Evolutionary conservation across 2,113 vertebrate genomes (phyloP).

Genomic region (Felis chaus): DNA sequence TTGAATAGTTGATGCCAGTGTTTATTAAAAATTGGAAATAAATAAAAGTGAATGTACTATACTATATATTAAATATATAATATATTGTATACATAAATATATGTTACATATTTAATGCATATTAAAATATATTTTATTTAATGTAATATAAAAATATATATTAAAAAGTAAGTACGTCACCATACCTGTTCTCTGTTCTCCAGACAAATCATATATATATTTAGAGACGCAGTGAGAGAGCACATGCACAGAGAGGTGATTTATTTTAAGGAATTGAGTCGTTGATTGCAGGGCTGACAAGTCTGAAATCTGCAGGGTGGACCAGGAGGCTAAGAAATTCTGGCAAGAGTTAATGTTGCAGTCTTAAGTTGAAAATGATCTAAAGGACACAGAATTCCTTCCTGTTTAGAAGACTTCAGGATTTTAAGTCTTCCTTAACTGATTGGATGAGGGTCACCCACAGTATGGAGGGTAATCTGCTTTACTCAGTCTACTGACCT

Average conservation of each 20-base stretch:
- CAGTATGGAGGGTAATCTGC: not conserved
- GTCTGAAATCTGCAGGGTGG: not conserved
- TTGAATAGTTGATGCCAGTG: not conserved
- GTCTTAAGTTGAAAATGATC: not conserved
- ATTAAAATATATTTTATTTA: not conserved
- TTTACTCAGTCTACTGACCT: not conserved
- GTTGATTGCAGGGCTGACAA: not conserved
- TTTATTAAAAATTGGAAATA: not conserved
- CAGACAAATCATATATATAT: not conserved
- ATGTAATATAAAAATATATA: no score
- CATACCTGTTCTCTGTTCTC: not conserved
- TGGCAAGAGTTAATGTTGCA: not conserved
- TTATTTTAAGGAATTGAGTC: not conserved
- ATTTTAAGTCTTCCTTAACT: not conserved
- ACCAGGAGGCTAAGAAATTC: not conserved
- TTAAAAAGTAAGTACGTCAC: not conserved
- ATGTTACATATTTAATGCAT: not conserved
- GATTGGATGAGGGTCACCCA: not conserved
- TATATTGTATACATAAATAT: not conserved
- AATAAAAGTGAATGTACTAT: not conserved
- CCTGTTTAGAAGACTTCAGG: not conserved
- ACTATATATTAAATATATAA: no score
- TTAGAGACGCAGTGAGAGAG: not conserved
- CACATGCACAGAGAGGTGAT: not conserved
- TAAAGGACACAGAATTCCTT: not conserved